Percentiles rank a stretch among this genome's conserved stretches.
Conservation (phyloP, 2,888 invertebrate genomes). For the Embidobia sp. region DNA sequence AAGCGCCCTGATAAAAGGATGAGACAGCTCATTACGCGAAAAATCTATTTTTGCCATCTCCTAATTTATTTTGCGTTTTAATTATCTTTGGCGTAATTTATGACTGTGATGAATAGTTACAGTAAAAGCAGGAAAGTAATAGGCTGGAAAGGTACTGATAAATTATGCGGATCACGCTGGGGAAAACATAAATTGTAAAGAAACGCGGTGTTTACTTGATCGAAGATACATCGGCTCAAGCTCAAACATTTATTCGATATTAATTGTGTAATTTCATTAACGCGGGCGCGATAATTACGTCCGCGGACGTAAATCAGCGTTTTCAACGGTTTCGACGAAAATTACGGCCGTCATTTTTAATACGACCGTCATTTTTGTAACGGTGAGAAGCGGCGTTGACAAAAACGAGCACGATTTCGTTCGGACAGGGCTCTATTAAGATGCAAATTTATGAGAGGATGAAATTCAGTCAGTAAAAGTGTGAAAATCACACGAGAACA, state of each 20-base stretch:
- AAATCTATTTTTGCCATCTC: constrained; percentile 11
- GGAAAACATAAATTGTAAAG: constrained; percentile 11
- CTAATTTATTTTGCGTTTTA: constrained; percentile 15
- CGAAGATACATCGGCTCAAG: neutral
- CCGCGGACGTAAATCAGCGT: too few relatives aligned
- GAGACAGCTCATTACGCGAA: constrained; percentile 8
- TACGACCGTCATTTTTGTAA: neutral
- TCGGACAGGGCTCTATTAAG: neutral
- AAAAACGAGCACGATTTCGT: neutral
- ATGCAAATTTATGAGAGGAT: constrained; percentile 16
- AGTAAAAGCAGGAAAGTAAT: constrained; percentile 47
- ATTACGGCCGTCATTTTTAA: too few relatives aligned
- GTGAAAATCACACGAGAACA: constrained; percentile 11
- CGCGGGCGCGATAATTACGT: too few relatives aligned
- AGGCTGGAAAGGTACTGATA: constrained; percentile 6
- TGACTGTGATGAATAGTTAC: constrained; percentile 38
- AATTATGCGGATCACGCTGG: constrained; percentile 19
- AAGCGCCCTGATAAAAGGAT: neutral
- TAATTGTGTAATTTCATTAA: too few relatives aligned
- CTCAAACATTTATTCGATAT: too few relatives aligned
- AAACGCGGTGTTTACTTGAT: neutral
- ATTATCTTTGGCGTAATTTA: constrained; percentile 30
- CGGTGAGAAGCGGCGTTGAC: neutral
- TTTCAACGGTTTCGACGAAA: too few relatives aligned
- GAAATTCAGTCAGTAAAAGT: constrained; percentile 30